Evolutionary conservation across 2,113 vertebrate species (phyloP).

Genomic region (Siphamia tubifer): DNA sequence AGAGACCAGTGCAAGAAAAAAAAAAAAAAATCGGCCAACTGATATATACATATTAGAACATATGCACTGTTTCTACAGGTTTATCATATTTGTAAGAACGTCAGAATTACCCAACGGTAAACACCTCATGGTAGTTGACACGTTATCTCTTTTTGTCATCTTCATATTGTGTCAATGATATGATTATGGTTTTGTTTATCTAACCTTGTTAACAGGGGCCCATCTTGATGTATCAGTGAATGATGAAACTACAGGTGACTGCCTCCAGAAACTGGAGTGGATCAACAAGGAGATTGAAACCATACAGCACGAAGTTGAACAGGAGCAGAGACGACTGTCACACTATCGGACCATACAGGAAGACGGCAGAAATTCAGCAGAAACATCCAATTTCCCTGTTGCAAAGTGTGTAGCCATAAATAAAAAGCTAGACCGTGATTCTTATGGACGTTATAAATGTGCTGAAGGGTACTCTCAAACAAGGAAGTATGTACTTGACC

Average conservation of each 20-base stretch:
- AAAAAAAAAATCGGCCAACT: too few species aligned
- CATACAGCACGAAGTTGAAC: constrained; percentile 76
- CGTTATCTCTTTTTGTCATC: not conserved
- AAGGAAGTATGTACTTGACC: constrained; percentile 75
- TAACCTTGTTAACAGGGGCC: constrained; percentile 35
- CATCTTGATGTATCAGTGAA: constrained; percentile 5
- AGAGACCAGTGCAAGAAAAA: too few species aligned
- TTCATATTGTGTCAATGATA: not conserved
- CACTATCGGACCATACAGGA: constrained; percentile 55
- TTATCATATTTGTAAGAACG: too few species aligned
- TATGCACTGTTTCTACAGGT: too few species aligned
- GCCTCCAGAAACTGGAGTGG: constrained; percentile 70
- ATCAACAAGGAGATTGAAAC: constrained; percentile 78
- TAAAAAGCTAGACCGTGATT: constrained; percentile 23
- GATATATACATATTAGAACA: too few species aligned
- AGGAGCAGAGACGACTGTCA: constrained; percentile 73
- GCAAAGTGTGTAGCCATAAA: not conserved
- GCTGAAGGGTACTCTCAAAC: not conserved
- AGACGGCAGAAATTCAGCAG: not conserved
- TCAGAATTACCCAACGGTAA: too few species aligned
- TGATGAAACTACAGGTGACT: constrained; percentile 27
- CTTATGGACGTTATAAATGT: not conserved
- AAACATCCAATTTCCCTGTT: not conserved
- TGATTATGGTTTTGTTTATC: not conserved
- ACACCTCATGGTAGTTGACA: too few species aligned